These are phyloP conservation scores for Oreochromis aureus DNA, from an alignment of 2,113 vertebrate genomes.

Conservation along the genomic window DNA sequence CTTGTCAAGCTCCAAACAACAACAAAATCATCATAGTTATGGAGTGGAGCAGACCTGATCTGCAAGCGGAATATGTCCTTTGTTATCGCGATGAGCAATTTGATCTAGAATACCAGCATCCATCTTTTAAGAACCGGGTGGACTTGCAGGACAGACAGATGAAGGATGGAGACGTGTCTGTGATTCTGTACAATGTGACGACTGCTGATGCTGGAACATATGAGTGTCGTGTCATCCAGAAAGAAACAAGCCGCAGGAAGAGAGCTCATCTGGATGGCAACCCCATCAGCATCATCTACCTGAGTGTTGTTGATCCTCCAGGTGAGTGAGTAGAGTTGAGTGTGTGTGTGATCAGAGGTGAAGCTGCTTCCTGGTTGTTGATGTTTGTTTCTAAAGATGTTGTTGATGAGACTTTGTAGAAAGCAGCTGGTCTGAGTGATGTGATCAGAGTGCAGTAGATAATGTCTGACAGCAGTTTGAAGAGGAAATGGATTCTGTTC, in stretches of 20 bases:
- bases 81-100: rapidly evolving
- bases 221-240: rapidly evolving
- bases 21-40: rapidly evolving
- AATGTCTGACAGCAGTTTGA: no score
- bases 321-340: no score
- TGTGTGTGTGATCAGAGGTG: no score
- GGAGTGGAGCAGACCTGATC: background rate
- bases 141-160: background rate
- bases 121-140: background rate
- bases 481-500: no score
- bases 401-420: no score
- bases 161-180: rapidly evolving
- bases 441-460: no score
- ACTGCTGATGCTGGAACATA: rapidly evolving
- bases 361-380: no score
- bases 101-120: rapidly evolving
- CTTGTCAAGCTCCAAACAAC: rapidly evolving
- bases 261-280: rapidly evolving
- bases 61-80: rapidly evolving
- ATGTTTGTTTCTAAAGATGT: no score
- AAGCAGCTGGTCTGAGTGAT: no score
- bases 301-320: no score
- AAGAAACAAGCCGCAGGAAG: rapidly evolving
- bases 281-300: rapidly evolving
- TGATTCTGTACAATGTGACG: rapidly evolving